phyloP scores from a whole-genome alignment of 2,113 vertebrate genomes.

The Miniopterus natalensis region DNA sequence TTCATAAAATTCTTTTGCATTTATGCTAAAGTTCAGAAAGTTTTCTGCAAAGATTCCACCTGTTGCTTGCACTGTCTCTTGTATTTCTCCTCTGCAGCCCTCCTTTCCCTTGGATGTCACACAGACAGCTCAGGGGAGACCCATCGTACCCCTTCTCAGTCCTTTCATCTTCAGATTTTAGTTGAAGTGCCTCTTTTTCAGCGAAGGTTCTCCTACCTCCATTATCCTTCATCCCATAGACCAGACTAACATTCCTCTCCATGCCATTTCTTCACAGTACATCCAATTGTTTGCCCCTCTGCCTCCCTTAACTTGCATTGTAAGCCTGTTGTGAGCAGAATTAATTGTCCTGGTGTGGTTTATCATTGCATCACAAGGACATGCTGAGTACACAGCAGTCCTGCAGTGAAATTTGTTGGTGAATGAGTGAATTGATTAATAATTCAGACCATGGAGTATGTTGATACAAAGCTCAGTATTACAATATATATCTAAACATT shows the following conservation, averaged over 20 bases:
- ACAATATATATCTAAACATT: neutral
- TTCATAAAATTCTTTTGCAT: neutral
- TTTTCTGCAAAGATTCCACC: neutral
- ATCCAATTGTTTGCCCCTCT: neutral
- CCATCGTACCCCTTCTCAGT: fast-evolving
- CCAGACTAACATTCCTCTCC: neutral
- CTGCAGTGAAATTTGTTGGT: neutral
- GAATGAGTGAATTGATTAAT: neutral
- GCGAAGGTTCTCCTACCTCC: neutral
- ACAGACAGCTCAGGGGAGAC: fast-evolving
- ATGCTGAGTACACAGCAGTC: neutral
- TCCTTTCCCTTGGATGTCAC: neutral
- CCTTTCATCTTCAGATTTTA: neutral
- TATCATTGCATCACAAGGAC: neutral
- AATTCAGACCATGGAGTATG: neutral
- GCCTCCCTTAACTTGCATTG: neutral
- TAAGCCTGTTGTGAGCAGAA: neutral
- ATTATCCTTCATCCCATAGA: neutral
- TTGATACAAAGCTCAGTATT: neutral
- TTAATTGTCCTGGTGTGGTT: neutral
- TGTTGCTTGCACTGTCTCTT: fast-evolving
- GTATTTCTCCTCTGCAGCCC: neutral
- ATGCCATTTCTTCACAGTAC: neutral
- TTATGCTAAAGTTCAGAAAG: neutral
- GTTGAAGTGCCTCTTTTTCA: neutral